Base-by-base conservation (phyloP, 2,888 invertebrate genomes). In the Drosophila phalerata region DNA sequence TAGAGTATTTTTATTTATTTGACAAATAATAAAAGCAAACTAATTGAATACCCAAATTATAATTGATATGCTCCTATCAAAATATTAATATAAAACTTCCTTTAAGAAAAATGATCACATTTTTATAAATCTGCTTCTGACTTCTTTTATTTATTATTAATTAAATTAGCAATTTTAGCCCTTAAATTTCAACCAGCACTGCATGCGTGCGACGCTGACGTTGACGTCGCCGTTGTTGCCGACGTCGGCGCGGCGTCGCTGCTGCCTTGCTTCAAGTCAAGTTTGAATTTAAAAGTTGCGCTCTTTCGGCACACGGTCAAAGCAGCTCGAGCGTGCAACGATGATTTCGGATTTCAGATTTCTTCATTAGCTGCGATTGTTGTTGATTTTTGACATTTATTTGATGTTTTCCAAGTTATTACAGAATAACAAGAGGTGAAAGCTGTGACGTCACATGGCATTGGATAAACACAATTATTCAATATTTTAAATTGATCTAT, bases 261-360 rank as follows among this genome's bases (percentile, higher is more conserved):
- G 47, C 38, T 22, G 47, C 47, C 40, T 42, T 30, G 38, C 30
- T 15, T 30, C 17, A 17, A 47, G 53, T 34, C 37, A 13, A 34
- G n/a, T n/a, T n/a, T n/a, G n/a, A 47, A 10, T n/a, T 47, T 48
- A n/a, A 15, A 32, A 49, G 58, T 51, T 47, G 56, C 67, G 73
- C 69, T 58, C 60, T 63, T 73, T 56, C 48, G 60, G 68, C 81
- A 81, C 84, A 84, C 78, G 68, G 78, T 48, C 81, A 71, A 53
- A 69, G 78, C 73, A 78, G 86, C 73, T 88, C 88, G 73, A 88
- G 88, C 84, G 81, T 84, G 84, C 88, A 88, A 88, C 84, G 69
- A 75, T 85, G 69, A 70, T 38, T 57, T 56, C 32, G 79, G 69
- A 70, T 38, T 57, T 56, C 32, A 82, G 69, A 70, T 38, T 57